Percentiles rank a stretch among this genome's conserved stretches.
These are phyloP conservation scores for Erannis defoliaria DNA, from an alignment of 2,888 invertebrate species.

Conservation along the genomic window DNA sequence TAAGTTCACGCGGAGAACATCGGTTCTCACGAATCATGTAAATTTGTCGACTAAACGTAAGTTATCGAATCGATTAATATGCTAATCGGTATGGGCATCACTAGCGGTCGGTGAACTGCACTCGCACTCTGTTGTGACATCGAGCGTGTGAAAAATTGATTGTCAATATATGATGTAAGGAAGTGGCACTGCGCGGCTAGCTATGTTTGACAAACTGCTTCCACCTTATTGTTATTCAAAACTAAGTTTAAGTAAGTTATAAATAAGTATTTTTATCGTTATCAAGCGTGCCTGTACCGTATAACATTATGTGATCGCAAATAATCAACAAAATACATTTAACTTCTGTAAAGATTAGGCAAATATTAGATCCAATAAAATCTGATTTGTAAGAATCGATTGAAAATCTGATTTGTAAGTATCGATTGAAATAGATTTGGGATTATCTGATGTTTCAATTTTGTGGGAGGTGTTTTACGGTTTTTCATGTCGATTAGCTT, in stretches of 20 bases:
- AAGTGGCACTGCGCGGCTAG: conserved; percentile 8
- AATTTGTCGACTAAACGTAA: conserved; percentile 86
- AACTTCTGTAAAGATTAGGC: not conserved
- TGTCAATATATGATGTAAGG: conserved; percentile 40
- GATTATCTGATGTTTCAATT: not conserved
- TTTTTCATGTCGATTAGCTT: not conserved
- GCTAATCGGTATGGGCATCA: conserved; percentile 82
- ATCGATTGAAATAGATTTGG: conserved; percentile 6
- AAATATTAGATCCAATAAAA: too few relatives aligned
- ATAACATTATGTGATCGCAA: conserved; percentile 6
- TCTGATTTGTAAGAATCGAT: not conserved
- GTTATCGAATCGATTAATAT: conserved; percentile 86
- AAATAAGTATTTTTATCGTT: conserved; percentile 18
- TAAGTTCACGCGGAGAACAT: conserved; percentile 82
- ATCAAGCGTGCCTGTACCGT: conserved; percentile 9
- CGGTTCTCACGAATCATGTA: conserved; percentile 86
- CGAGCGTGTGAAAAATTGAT: conserved; percentile 93
- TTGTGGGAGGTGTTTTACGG: not conserved
- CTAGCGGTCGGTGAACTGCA: conserved; percentile 82
- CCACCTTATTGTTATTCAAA: conserved; percentile 30
- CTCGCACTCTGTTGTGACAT: conserved; percentile 88
- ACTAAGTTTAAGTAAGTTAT: conserved; percentile 15
- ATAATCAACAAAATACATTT: conserved; percentile 1
- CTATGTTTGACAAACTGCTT: conserved; percentile 28
- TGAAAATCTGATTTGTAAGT: conserved; percentile 5